Evolutionary conservation across 2,113 vertebrate genomes (phyloP), one percentile per base, ranked within the genome.

Genomic region (Ceratotherium simum): DNA sequence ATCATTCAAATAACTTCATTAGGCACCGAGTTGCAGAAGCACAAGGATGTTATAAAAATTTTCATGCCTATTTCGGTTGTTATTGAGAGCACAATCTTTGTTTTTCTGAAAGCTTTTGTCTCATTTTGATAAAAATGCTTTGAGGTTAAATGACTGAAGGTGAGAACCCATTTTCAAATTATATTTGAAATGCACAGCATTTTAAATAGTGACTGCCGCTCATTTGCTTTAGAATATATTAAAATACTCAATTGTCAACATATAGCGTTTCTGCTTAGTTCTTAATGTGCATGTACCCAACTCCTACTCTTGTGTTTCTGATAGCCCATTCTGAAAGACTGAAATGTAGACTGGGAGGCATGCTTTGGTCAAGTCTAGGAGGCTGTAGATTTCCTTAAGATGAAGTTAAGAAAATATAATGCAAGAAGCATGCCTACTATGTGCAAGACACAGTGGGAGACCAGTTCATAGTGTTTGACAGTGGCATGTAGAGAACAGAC

Each of bases 111-210:
- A 83, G n/a, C 17, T 82, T 48, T 92, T 75, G 8, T 51, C 14
- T 90, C 6, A 87, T 60, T 90, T 25, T 95, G 90, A 80, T 65
- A 78, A 95, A 96, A 84, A 8, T 60, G 29, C 16, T 83, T 95
- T 76, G 72, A 54, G 17, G 9, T 94, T 92, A 90, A 87, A 51
- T 36, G 58, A 76, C 39, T 70, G 72, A 90, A 94, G 14, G 14
- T 92, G 23, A 94, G 64, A 81, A 78, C 23, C 5, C 54, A 54
- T 67, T 95, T 97, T 95, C 48, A 93, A 96, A 58, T 89, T 97
- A 48, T 72, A 72, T 95, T 95, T 91, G 76, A 51, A 90, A 82
- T 25, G 18, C 6, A 7, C 0, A 46, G 21, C 31, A 56, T 80
- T 81, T 87, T 81, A 91, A 64, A 79, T 67, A 80, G 20, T 78